Evolutionary conservation across 1,140 invertebrate genomes (phyloP).

Genomic region (Sycophaga agraensis): DNA sequence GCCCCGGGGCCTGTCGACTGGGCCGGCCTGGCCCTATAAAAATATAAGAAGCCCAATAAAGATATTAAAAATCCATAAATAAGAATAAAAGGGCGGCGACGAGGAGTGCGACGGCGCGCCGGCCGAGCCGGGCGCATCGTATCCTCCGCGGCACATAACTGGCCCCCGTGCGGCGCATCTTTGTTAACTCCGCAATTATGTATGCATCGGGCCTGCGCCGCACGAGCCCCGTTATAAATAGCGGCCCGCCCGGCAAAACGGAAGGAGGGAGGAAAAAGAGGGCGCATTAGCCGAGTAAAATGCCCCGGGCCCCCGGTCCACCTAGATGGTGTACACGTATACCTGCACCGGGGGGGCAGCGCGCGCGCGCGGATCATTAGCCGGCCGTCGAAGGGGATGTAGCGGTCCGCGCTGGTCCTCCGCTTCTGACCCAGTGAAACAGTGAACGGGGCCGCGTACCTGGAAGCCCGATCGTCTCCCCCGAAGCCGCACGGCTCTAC

Average conservation of each 20-base stretch:
- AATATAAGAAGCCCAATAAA: conserved; percentile 23
- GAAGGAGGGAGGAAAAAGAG: background rate
- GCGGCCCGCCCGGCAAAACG: background rate
- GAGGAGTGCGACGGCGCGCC: background rate
- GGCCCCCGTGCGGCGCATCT: too few relatives aligned
- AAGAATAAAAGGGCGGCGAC: background rate
- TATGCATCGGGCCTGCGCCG: background rate
- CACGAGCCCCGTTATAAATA: background rate
- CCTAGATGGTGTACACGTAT: background rate
- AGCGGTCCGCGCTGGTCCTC: background rate
- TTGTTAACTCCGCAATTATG: conserved; percentile 27
- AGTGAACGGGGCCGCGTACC: too few relatives aligned
- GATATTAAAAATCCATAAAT: conserved; percentile 27
- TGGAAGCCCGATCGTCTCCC: too few relatives aligned
- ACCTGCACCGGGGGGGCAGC: too few relatives aligned
- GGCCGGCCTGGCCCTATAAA: conserved; percentile 5
- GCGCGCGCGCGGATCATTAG: too few relatives aligned
- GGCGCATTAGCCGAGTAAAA: background rate
- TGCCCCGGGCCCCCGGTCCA: background rate
- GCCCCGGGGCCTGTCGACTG: too few relatives aligned
- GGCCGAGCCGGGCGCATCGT: background rate
- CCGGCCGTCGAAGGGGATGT: too few relatives aligned
- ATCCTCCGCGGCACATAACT: too few relatives aligned
- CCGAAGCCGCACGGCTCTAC: too few relatives aligned
- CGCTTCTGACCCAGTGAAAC: background rate